Evolutionary conservation across 2,888 invertebrate genomes (phyloP), one percentile per base, ranked within the genome.

Genomic region (Thera britannica): DNA sequence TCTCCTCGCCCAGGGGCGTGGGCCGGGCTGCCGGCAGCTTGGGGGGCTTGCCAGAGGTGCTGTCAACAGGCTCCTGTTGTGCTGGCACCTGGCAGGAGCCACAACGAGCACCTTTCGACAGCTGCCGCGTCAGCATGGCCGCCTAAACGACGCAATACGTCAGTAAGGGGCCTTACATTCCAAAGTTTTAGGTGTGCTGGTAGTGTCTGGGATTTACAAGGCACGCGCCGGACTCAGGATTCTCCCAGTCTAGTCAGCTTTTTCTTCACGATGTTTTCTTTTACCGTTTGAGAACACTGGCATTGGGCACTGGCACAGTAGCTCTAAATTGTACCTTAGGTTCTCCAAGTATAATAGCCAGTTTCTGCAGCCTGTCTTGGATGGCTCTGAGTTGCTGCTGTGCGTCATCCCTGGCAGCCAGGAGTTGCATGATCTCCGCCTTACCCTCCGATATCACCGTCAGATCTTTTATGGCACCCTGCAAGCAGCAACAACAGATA

Each of bases 401-500:
- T 0, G 83, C 73, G 0, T 77, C 76, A 0, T 87, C 87, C 1
- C 83, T 80, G 11, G 80, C 55, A 1, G 81, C 75, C 67, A 85
- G 44, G 69, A 92, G 72, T 7, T 86, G 79, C 59, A 80, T 71
- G 11, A 84, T 9, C 63, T 86, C 85, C 1, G 90, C 89, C 69
- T 93, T 93, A 2, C 61, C 64, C 3, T 81, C 80, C 7, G 76
- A 35, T 8, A 78, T 62, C 0, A 23, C 38, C 0, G 68, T 58
- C 66, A 93, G 68, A 6, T 93, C 92, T 0, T 75, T 79, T 4
- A 93, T 41, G 1, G 88, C 91, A 0, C 61, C 62, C 92, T 93
- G 74, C 23, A 62, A 52, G 52, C 12, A 41, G n/a, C 6, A 36
- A 9, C 44, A 41, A 23, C 2, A 35, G 8, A 5, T 2, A 7